Percentiles rank a stretch among this genome's conserved stretches.
Evolutionary conservation across 2,113 vertebrate species (phyloP).

Genomic region (Vimba vimba): DNA sequence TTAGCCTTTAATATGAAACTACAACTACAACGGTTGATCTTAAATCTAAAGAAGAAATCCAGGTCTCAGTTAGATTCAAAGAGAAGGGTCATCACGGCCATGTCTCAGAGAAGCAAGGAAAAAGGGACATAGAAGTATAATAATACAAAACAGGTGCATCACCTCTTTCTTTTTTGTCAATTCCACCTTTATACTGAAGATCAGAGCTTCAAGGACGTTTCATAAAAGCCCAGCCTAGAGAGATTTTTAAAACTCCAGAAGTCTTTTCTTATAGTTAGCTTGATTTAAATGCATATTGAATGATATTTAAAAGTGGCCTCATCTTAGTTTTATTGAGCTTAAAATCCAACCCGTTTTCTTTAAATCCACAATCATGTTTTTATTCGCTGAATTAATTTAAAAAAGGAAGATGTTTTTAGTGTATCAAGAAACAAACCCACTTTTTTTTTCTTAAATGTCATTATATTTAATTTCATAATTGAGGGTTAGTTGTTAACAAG

Average conservation of each 20-base stretch:
- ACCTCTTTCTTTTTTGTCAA: neutral
- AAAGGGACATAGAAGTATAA: neutral
- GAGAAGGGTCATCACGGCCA: neutral
- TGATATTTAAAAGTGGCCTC: neutral
- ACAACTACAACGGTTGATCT: neutral
- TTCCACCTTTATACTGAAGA: neutral
- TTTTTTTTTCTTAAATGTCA: neutral
- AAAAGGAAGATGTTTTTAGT: neutral
- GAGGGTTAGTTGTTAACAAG: neutral
- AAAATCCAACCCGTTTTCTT: no score
- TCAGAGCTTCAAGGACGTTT: slow-evolving; percentile 2
- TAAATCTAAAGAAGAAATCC: slow-evolving; percentile 11
- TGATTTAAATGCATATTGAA: neutral
- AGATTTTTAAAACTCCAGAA: neutral
- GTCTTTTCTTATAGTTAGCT: neutral
- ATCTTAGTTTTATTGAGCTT: neutral
- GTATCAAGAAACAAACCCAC: neutral
- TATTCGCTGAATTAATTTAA: neutral
- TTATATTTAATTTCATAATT: neutral
- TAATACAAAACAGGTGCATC: neutral
- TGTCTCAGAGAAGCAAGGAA: neutral
- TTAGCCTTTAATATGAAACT: slow-evolving; percentile 2
- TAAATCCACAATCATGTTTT: no score
- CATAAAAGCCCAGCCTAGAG: neutral
- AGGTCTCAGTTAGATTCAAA: neutral